phyloP scores from a whole-genome alignment of 2,888 invertebrate genomes.

The Flabesymbios commensalis region DNA sequence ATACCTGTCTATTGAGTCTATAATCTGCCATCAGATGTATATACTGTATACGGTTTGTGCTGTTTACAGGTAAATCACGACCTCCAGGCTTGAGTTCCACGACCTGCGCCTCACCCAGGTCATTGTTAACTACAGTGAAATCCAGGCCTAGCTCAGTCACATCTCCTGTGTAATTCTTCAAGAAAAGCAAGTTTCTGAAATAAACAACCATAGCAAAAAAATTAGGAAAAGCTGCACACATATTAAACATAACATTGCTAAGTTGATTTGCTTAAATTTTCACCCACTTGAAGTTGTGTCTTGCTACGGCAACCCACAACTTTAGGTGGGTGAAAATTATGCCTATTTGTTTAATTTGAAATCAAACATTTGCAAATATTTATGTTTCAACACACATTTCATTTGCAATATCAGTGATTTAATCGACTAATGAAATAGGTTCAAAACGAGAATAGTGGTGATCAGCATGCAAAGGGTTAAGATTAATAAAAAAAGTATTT shows the following conservation, averaged over 20 bases:
- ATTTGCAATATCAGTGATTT: too few species aligned
- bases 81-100: conserved; percentile 92
- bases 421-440: too few species aligned
- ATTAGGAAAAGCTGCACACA: not conserved
- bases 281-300: too few species aligned
- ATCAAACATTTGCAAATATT: too few species aligned
- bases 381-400: too few species aligned
- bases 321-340: too few species aligned
- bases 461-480: too few species aligned
- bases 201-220: not conserved
- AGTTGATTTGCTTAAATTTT: too few species aligned
- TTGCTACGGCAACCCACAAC: too few species aligned
- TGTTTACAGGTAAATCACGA: conserved; percentile 85
- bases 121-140: conserved; percentile 88
- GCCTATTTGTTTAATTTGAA: too few species aligned
- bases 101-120: conserved; percentile 55
- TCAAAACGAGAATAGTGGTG: too few species aligned
- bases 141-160: conserved; percentile 83
- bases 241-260: too few species aligned
- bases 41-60: conserved; percentile 92
- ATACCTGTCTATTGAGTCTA: conserved; percentile 84
- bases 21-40: conserved; percentile 95
- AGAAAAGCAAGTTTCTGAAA: conserved; percentile 76
- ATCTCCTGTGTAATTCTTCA: conserved; percentile 84
- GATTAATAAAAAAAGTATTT: not conserved